Base-by-base conservation (phyloP, 2,888 invertebrate species). In the Acrocera orbiculus region DNA sequence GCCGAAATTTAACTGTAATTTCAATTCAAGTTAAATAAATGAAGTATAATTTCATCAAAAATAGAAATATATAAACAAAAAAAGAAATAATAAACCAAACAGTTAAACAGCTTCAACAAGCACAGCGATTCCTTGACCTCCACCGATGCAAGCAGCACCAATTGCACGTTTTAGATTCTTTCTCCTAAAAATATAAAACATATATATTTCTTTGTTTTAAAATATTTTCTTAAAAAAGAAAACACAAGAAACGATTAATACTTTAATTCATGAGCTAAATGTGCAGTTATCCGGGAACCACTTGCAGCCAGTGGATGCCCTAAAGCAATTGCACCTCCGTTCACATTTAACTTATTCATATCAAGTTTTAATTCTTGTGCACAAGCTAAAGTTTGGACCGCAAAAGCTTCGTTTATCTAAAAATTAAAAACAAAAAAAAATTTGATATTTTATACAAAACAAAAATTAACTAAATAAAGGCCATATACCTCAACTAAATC, bases 371-470 rank as follows among this genome's bases (percentile, higher is more conserved):
- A 66, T 31, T 85, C 90, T 52, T 87, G 86, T 30, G 77, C 80
- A 46, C 95, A 95, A 1, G 96, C 77, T 34, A 98, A 63, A 3
- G 85, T 82, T 63, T 98, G 98, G 0, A 93, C 82, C 28, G 77
- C 89, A 66, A 98, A 98, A 0, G 98, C 98, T 63, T 98, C 98
- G 63, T 98, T 98, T 46, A 96, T 90, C 89, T 92, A 46, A 42
- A 31, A 36, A 34, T 34, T 17, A 14, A 7, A 37, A 20, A 20
- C 20, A 38, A 34, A 37, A 19, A 25, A 15, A 37, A 36, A 32
- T 30, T 35, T 11, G 27, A 24, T 16, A 27, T 17, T 16, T 16
- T 5, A 34, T 25, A 10, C 15, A 10, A 27, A 23, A 32, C 26
- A 22, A 29, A 32, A 30, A 8, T 4, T 20, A 16, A 17, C 14